These are phyloP conservation scores for Solenopsis fugax DNA, from an alignment of 1,140 invertebrate species.

Conservation along the genomic window DNA sequence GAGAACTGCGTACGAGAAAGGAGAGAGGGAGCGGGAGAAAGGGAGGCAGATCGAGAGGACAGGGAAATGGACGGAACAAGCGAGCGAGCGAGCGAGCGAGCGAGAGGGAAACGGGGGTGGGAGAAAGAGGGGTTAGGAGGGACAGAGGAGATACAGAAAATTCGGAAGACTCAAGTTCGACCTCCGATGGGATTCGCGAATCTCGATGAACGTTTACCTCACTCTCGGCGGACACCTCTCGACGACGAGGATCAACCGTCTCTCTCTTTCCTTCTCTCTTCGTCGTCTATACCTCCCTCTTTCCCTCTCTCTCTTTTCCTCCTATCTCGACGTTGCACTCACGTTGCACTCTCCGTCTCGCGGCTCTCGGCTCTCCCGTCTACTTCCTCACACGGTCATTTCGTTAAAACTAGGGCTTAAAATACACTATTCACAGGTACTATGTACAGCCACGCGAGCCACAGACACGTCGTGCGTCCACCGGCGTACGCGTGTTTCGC, in stretches of 20 bases:
- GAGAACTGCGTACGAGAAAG: slow-evolving; percentile 68
- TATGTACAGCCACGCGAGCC: slow-evolving; percentile 77
- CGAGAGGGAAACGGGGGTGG: slow-evolving; percentile 21
- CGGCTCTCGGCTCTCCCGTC: background rate
- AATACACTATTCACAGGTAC: slow-evolving; percentile 82
- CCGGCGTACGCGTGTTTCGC: slow-evolving; percentile 80
- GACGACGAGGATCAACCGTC: slow-evolving; percentile 14
- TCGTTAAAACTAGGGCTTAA: slow-evolving; percentile 78
- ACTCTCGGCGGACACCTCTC: background rate
- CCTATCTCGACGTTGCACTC: slow-evolving; percentile 46
- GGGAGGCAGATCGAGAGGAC: slow-evolving; percentile 13
- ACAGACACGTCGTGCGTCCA: slow-evolving; percentile 76
- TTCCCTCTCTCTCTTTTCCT: slow-evolving; percentile 43
- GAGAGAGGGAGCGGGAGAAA: background rate
- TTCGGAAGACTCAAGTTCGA: slow-evolving; percentile 1
- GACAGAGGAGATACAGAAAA: slow-evolving; percentile 34
- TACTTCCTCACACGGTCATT: slow-evolving; percentile 59
- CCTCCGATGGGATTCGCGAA: background rate
- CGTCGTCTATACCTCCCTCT: slow-evolving; percentile 34
- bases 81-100: slow-evolving; percentile 15
- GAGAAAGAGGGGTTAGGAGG: slow-evolving; percentile 25
- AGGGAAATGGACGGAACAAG: slow-evolving; percentile 9
- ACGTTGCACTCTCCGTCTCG: slow-evolving; percentile 22
- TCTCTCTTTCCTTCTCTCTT: slow-evolving; percentile 23
- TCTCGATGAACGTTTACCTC: slow-evolving; percentile 6